Percentiles rank a stretch among this genome's conserved stretches.
These are phyloP conservation scores for Agrochola macilenta DNA, from an alignment of 2,888 invertebrate species.

Conservation along the genomic window DNA sequence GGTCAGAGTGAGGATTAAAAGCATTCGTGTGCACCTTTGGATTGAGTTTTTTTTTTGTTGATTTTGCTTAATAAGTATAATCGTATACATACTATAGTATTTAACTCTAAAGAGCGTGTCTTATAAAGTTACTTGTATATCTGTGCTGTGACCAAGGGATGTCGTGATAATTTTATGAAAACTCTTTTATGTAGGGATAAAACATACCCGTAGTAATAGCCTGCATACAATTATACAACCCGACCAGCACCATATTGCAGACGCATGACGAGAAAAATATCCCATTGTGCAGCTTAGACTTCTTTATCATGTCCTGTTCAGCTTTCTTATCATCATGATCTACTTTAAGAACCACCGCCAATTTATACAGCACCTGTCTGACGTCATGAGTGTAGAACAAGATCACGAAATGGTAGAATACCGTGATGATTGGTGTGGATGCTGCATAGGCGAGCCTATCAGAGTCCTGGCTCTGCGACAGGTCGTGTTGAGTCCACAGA, in stretches of 20 bases:
- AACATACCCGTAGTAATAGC: slow-evolving; percentile 25
- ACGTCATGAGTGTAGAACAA: slow-evolving; percentile 33
- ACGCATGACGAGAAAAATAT: slow-evolving; percentile 47
- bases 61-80: too few species aligned
- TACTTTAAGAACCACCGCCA: slow-evolving; percentile 36
- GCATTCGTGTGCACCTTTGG: background rate
- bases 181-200: background rate
- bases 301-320: slow-evolving; percentile 40
- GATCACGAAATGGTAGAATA: slow-evolving; percentile 45
- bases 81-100: too few species aligned
- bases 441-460: slow-evolving; percentile 40
- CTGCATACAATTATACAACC: slow-evolving; percentile 26
- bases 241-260: slow-evolving; percentile 41
- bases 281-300: slow-evolving; percentile 40
- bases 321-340: slow-evolving; percentile 41
- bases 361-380: slow-evolving; percentile 23
- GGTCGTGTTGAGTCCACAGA: slow-evolving; percentile 42
- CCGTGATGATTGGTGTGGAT: slow-evolving; percentile 35
- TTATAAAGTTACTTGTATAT: too few species aligned
- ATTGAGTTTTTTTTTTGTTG: background rate
- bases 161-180: background rate
- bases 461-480: slow-evolving; percentile 35
- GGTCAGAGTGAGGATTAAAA: background rate
- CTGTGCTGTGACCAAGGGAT: background rate
- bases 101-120: too few species aligned